These are phyloP conservation scores for Hermaeophaga mercurialis DNA, from an alignment of 2,888 invertebrate species.

Conservation along the genomic window DNA sequence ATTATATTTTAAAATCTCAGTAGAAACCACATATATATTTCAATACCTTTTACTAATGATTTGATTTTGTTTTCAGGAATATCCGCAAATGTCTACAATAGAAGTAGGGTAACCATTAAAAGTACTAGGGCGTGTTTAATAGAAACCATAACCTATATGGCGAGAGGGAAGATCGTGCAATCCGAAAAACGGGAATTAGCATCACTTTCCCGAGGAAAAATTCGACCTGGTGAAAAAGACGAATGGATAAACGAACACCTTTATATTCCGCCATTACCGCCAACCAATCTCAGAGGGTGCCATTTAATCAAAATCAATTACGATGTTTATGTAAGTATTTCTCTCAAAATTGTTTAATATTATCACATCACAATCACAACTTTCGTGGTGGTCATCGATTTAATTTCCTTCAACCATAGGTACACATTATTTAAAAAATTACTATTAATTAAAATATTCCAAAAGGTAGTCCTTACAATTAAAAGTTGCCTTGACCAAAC, in stretches of 20 bases:
- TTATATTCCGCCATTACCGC: constrained; percentile 91
- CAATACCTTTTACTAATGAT: no score
- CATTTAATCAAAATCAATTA: constrained; percentile 93
- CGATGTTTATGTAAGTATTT: constrained; percentile 82
- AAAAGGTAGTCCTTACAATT: no score
- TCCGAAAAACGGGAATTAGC: constrained; percentile 87
- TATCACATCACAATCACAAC: no score
- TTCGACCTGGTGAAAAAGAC: constrained; percentile 79
- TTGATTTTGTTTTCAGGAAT: constrained; percentile 61
- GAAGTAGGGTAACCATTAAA: constrained; percentile 83
- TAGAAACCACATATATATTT: no score
- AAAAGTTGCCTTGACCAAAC: no score
- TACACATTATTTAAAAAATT: no score
- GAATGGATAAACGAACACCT: constrained; percentile 88
- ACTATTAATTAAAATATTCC: no score
- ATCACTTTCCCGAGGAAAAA: constrained; percentile 77
- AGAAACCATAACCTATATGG: constrained; percentile 87
- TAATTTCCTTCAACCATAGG: no score
- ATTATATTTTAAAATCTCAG: no score
- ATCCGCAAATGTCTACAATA: constrained; percentile 82
- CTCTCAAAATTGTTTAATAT: not conserved
- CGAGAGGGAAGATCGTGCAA: constrained; percentile 84
- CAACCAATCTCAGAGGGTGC: constrained; percentile 91
- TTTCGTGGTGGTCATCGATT: no score
- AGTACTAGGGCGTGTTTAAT: constrained; percentile 85